Percentiles rank a stretch among this genome's conserved stretches.
Conservation (phyloP, 2,797 vertebrate genomes). For the Chelon labrosus region DNA sequence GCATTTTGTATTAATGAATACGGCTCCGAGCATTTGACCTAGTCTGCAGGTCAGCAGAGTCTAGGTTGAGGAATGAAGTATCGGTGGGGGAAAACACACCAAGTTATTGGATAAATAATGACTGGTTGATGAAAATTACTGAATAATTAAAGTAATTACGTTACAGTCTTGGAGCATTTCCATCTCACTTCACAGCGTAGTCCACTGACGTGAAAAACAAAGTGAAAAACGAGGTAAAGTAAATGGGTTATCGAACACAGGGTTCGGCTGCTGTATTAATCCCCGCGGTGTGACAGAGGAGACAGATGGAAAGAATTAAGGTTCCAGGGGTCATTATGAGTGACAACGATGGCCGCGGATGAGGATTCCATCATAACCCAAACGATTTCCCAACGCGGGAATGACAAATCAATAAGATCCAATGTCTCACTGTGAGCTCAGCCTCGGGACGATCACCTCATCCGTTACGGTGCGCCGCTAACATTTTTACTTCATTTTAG, state of each 20-base stretch:
- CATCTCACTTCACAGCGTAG: conserved; percentile 2
- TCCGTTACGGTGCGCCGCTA: conserved; percentile 27
- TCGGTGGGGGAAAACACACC: conserved; percentile 3
- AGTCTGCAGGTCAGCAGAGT: conserved; percentile 27
- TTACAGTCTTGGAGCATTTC: conserved; percentile 18
- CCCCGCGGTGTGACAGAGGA: conserved; percentile 40
- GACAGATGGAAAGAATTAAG: conserved; percentile 56
- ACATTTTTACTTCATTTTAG: conserved; percentile 18
- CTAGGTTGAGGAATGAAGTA: conserved; percentile 7
- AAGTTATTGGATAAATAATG: conserved; percentile 3
- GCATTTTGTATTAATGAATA: conserved; percentile 68
- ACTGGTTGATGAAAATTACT: conserved; percentile 14
- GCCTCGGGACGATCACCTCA: conserved; percentile 34
- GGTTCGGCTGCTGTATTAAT: conserved; percentile 61
- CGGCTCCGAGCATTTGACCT: conserved; percentile 47
- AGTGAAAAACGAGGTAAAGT: conserved; percentile 52
- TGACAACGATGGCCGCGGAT: conserved; percentile 56
- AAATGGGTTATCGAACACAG: conserved; percentile 75
- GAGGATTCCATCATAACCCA: conserved; percentile 62
- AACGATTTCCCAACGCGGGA: conserved; percentile 65
- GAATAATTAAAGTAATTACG: conserved; percentile 19
- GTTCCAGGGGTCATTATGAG: conserved; percentile 57
- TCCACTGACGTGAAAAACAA: conserved; percentile 18
- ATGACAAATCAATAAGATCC: conserved; percentile 65
- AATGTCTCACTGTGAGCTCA: conserved; percentile 29